Percentiles rank a stretch among this genome's conserved stretches.
Evolutionary conservation across 1,140 invertebrate genomes (phyloP).

Genomic region (Eurosta solidaginis): DNA sequence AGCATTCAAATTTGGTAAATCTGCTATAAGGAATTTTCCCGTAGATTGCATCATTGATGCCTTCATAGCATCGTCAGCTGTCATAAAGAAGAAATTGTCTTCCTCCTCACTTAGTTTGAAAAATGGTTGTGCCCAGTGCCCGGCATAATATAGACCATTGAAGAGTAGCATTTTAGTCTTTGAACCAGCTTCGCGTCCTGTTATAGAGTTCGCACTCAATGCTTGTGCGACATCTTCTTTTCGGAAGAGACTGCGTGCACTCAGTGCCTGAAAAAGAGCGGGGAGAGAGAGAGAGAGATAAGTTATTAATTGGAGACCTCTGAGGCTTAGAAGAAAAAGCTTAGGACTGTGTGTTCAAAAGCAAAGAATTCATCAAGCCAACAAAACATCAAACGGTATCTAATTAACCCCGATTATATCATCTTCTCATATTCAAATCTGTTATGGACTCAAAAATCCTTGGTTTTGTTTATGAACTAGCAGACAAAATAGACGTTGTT

Average conservation of each 20-base stretch:
- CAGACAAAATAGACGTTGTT: no score
- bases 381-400: neutral
- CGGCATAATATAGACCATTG: conserved; percentile 69
- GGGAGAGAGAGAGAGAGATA: neutral
- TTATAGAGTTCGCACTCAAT: conserved; percentile 56
- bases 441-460: no score
- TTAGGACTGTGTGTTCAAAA: no score
- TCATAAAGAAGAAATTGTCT: conserved; percentile 64
- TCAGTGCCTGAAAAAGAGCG: conserved; percentile 38
- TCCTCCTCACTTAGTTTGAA: conserved; percentile 48
- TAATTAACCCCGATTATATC: no score
- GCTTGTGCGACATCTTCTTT: conserved; percentile 56
- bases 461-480: no score
- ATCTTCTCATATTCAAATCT: no score
- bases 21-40: conserved; percentile 62
- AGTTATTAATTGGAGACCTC: neutral
- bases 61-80: conserved; percentile 63
- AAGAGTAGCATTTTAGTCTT: conserved; percentile 67
- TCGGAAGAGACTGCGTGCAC: conserved; percentile 48
- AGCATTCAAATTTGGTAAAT: conserved; percentile 63
- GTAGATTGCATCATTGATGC: conserved; percentile 64
- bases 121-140: conserved; percentile 55
- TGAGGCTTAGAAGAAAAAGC: no score
- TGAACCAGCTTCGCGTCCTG: conserved; percentile 43
- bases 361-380: neutral